Percentiles rank a stretch among this genome's conserved stretches.
Evolutionary conservation across 2,888 invertebrate species (phyloP).

Genomic region (Schizotus pectinicornis): DNA sequence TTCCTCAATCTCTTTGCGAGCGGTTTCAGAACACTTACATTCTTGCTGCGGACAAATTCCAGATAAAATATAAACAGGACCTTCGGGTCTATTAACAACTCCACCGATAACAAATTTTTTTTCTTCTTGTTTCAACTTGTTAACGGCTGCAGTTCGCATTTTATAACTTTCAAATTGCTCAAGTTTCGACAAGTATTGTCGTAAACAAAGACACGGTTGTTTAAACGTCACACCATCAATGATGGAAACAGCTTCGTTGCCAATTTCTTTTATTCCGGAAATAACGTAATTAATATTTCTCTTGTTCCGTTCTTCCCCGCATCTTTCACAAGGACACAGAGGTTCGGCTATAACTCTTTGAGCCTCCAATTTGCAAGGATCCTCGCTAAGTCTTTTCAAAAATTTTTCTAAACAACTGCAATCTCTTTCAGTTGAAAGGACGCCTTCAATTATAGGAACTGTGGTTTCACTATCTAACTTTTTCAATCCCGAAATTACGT

Average conservation of each 20-base stretch:
- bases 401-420: conserved; percentile 45
- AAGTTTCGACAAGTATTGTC: conserved; percentile 33
- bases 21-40: conserved; percentile 39
- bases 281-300: conserved; percentile 36
- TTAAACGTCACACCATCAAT: conserved; percentile 29
- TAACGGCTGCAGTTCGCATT: conserved; percentile 32
- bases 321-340: conserved; percentile 39
- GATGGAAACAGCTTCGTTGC: conserved; percentile 29
- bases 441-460: conserved; percentile 43
- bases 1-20: conserved; percentile 34
- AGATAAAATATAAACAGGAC: conserved; percentile 41
- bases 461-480: conserved; percentile 25
- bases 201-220: conserved; percentile 21
- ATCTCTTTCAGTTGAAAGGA: conserved; percentile 27
- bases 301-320: conserved; percentile 31
- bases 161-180: conserved; percentile 38
- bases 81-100: conserved; percentile 33
- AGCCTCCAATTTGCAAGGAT: conserved; percentile 37
- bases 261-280: conserved; percentile 35
- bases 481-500: conserved; percentile 38
- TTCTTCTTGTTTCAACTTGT: conserved; percentile 31
- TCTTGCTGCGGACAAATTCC: conserved; percentile 40
- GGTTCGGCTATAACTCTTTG: conserved; percentile 31
- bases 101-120: conserved; percentile 42
- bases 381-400: neutral